phyloP scores from a whole-genome alignment of 2,113 vertebrate species.

The Pituophis catenifer region DNA sequence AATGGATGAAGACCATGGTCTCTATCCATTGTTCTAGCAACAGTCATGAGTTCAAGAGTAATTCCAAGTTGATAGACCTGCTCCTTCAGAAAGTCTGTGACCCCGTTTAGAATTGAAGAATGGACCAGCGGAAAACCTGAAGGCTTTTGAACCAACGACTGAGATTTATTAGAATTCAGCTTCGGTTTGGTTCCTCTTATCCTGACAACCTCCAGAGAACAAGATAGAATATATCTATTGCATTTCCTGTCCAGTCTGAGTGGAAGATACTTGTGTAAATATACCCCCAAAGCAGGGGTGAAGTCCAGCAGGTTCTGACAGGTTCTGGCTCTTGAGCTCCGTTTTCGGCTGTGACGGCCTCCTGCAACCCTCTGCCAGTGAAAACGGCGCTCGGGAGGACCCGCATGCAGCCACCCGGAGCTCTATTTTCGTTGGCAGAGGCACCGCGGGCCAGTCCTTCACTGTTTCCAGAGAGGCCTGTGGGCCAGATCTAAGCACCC shows the following conservation, averaged over 20 bases:
- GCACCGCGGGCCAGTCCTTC: too few relatives aligned
- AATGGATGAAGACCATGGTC: neutral
- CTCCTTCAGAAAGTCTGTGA: neutral
- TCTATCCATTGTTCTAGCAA: neutral
- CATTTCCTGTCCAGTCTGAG: neutral
- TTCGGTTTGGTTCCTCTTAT: neutral
- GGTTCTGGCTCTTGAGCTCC: too few relatives aligned
- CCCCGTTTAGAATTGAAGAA: neutral
- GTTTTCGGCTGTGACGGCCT: too few relatives aligned
- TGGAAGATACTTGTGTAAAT: neutral
- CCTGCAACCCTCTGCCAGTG: too few relatives aligned
- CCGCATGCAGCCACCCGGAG: too few relatives aligned
- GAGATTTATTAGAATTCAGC: neutral
- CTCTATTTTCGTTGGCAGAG: too few relatives aligned
- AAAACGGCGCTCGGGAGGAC: too few relatives aligned
- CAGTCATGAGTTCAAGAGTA: neutral
- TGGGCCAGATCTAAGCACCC: too few relatives aligned
- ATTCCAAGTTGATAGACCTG: neutral
- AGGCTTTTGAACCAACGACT: neutral
- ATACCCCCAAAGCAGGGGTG: neutral
- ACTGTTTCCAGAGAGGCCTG: too few relatives aligned
- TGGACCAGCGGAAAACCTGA: neutral
- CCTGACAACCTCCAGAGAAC: neutral
- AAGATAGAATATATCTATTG: neutral
- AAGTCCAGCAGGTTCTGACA: too few relatives aligned